Evolutionary conservation across 1,140 invertebrate genomes (phyloP), one percentile per base, ranked within the genome.

Genomic region (Eubasilissa regina): DNA sequence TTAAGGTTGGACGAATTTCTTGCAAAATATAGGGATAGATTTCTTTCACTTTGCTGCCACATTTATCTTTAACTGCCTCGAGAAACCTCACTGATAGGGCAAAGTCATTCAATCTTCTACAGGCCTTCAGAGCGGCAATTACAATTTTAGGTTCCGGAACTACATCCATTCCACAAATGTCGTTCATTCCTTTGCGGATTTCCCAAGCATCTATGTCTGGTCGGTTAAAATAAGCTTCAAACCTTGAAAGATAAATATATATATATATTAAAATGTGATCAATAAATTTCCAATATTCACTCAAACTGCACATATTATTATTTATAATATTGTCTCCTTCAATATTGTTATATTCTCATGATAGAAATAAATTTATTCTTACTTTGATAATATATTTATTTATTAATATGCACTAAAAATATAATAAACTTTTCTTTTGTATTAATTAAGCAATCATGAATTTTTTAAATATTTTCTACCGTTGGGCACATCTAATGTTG

Each of bases 161-260:
- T 82, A 97, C 90, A 91, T 99, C 98, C 92, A 96, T 94, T 84
- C 94, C 95, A 88, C 93, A 90, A 47, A 96, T 85, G 86, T 95
- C 94, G 84, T 95, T 95, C 92, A 95, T 94, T 44, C 92, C 94
- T 86, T 97, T 96, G 21, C 98, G 93, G 80, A 98, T 92, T 90
- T 99, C 97, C 98, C 98, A 99, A 53, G 94, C 94, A 90, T 99
- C 98, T 86, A 99, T 97, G 83, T 99, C 95, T 55, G 92, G 90
- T 66, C 96, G 92, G 86, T 93, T 96, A 89, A 99, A 97, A 87
- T 93, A 99, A 21, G 92, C 91, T 86, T 95, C 94, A 87, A 95
- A 98, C 85, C 95, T 89, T 86, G 10, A 82, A 89, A 45, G 3
- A 44, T 51, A 77, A 43, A 51, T 51, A 35, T 35, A 35, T 51